Percentiles rank a stretch among this genome's conserved stretches.
Conservation (phyloP, 1,140 invertebrate species). For the Solenopsis invicta region DNA sequence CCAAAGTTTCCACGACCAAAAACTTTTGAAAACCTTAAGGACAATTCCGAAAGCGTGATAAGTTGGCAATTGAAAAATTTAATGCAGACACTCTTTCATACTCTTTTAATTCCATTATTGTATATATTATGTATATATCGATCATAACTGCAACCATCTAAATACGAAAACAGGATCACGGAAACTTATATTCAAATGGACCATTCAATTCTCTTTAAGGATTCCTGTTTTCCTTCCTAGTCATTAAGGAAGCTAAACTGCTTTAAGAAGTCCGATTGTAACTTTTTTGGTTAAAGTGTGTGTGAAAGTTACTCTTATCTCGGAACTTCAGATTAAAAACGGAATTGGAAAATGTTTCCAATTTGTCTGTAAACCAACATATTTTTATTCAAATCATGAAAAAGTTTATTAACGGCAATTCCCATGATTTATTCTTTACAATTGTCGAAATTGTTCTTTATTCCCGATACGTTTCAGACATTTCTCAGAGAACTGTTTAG, state of each 20-base stretch:
- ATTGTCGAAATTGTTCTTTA: neutral
- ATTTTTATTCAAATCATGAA: slow-evolving; percentile 2
- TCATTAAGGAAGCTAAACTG: slow-evolving; percentile 12
- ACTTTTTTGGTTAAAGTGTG: slow-evolving; percentile 28
- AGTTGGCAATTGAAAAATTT: neutral
- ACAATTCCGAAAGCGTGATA: neutral
- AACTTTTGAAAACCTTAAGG: neutral
- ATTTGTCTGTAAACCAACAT: neutral
- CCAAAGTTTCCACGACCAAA: neutral
- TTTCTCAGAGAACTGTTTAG: neutral
- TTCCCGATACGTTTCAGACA: too few species aligned
- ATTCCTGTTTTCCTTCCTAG: slow-evolving; percentile 4
- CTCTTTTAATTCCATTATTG: neutral
- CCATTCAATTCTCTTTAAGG: slow-evolving; percentile 23
- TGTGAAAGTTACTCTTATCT: slow-evolving; percentile 2
- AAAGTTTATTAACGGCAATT: slow-evolving; percentile 25
- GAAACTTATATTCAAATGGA: neutral
- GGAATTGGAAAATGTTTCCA: slow-evolving; percentile 5
- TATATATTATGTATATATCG: neutral
- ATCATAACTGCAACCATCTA: neutral
- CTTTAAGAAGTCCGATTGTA: slow-evolving; percentile 21
- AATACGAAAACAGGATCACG: neutral
- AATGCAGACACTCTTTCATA: too few species aligned
- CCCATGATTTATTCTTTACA: neutral
- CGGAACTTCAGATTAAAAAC: neutral